phyloP scores from a whole-genome alignment of 2,797 vertebrate species.

The Coracias cyanogaster region DNA sequence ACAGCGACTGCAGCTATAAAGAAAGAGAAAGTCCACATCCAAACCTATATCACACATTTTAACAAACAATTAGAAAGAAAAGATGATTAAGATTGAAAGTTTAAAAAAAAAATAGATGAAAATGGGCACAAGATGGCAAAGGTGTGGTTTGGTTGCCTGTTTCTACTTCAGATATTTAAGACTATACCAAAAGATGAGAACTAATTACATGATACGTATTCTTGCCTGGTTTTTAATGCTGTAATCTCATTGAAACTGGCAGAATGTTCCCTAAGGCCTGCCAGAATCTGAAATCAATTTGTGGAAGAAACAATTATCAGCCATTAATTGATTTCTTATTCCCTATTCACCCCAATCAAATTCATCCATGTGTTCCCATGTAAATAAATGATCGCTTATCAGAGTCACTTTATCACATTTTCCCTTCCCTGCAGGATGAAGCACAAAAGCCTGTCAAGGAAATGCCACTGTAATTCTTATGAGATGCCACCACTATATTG shows the following conservation, averaged over 20 bases:
- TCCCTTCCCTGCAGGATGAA: neutral
- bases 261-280: slow-evolving; percentile 33
- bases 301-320: slow-evolving; percentile 67
- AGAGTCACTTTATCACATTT: neutral
- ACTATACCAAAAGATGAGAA: neutral
- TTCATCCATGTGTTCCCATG: neutral
- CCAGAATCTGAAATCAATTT: slow-evolving; percentile 71
- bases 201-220: slow-evolving; percentile 22
- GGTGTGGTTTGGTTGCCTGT: neutral
- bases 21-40: neutral
- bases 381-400: neutral
- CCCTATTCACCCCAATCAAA: slow-evolving; percentile 47
- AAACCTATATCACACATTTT: accelerated
- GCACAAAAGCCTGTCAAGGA: neutral
- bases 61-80: neutral
- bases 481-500: neutral
- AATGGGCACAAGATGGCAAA: neutral
- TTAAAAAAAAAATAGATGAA: neutral
- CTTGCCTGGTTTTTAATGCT: slow-evolving; percentile 37
- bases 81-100: neutral
- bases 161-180: neutral
- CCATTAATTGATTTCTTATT: slow-evolving; percentile 77
- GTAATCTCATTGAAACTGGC: slow-evolving; percentile 37
- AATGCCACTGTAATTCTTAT: neutral
- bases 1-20: accelerated